Evolutionary conservation across 2,888 invertebrate species (phyloP).

Genomic region (Aricia artaxerxes): DNA sequence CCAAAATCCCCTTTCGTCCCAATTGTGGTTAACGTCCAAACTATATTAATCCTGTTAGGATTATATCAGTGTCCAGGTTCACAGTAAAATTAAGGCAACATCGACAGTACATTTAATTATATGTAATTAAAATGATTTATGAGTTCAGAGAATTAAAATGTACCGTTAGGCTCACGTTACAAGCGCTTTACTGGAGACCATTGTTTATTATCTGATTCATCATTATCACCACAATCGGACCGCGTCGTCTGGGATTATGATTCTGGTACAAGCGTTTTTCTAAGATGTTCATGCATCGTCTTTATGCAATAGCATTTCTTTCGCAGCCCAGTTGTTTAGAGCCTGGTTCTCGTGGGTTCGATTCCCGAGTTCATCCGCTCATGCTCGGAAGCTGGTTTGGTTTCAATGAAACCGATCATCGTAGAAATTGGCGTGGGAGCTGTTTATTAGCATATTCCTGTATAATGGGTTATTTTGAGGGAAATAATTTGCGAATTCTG

Average conservation of each 20-base stretch:
- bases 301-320: not conserved
- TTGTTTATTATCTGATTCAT: conserved; percentile 27
- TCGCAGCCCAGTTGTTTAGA: no score
- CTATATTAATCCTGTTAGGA: not conserved
- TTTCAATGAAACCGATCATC: no score
- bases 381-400: no score
- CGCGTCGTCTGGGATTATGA: conserved; percentile 14
- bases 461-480: not conserved
- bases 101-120: conserved; percentile 26
- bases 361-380: no score
- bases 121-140: conserved; percentile 26
- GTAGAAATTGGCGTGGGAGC: no score
- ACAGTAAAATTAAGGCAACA: conserved; percentile 3
- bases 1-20: not conserved
- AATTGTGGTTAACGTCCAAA: not conserved
- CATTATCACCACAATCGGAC: conserved; percentile 16
- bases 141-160: conserved; percentile 19
- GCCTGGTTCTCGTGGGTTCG: no score
- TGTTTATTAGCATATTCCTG: not conserved
- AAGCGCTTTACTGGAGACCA: conserved; percentile 9
- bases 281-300: not conserved
- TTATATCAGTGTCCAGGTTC: not conserved
- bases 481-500: not conserved
- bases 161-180: conserved; percentile 15
- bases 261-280: not conserved